Percentiles rank a stretch among this genome's conserved stretches.
phyloP scores from a whole-genome alignment of 2,888 invertebrate species.

The Oasisia sp. region DNA sequence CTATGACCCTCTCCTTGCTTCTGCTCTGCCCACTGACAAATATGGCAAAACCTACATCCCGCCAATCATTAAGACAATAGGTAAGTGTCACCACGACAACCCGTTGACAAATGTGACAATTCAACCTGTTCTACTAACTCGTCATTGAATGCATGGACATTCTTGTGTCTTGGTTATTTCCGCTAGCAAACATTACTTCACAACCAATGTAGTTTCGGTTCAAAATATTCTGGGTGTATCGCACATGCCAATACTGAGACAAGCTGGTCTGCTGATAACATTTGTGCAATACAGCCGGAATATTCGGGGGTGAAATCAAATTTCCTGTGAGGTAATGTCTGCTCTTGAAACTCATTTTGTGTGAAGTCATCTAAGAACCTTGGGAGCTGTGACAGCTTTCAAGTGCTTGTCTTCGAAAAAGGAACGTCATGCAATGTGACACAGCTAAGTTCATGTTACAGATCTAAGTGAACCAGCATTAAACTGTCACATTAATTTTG shows the following conservation, averaged over 20 bases:
- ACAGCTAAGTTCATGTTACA: not conserved
- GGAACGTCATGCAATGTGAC: not conserved
- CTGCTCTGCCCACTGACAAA: not conserved
- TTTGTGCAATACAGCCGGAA: too few relatives aligned
- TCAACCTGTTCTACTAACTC: not conserved
- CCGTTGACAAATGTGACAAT: not conserved
- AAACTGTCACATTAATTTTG: too few relatives aligned
- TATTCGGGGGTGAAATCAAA: too few relatives aligned
- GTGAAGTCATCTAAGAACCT: too few relatives aligned
- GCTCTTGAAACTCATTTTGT: too few relatives aligned
- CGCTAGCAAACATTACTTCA: too few relatives aligned
- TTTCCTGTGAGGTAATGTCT: too few relatives aligned
- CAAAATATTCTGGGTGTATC: too few relatives aligned
- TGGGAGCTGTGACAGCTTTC: not conserved
- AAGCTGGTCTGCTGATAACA: too few relatives aligned
- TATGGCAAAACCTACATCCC: conserved; percentile 18
- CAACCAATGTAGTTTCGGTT: too few relatives aligned
- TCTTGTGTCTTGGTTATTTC: too few relatives aligned
- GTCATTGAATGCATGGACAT: not conserved
- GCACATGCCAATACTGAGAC: too few relatives aligned
- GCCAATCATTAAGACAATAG: conserved; percentile 26
- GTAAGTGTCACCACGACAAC: not conserved
- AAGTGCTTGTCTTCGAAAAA: not conserved
- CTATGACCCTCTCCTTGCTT: not conserved
- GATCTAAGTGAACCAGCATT: not conserved